Conservation (phyloP, 1,140 invertebrate species). For the Camponotus pennsylvanicus region DNA sequence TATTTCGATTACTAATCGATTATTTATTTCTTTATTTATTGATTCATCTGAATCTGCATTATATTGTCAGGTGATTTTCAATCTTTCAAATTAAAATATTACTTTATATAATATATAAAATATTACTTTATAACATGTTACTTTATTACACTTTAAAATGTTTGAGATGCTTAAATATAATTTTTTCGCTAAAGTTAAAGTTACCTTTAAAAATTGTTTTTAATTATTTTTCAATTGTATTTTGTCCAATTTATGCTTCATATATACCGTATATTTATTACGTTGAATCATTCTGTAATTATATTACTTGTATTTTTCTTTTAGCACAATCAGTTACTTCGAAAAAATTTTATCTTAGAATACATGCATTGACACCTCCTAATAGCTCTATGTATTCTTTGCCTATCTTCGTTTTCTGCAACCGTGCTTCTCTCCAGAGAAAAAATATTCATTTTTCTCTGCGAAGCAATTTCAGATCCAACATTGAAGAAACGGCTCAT, state of each 20-base stretch:
- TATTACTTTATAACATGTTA: not conserved
- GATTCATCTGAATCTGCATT: no score
- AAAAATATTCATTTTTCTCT: slow-evolving; percentile 30
- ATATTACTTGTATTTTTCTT: not conserved
- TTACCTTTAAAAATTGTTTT: not conserved
- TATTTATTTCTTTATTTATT: no score
- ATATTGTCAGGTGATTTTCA: no score
- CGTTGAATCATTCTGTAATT: not conserved
- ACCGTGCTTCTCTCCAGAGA: slow-evolving; percentile 20
- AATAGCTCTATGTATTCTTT: not conserved
- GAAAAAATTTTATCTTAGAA: not conserved
- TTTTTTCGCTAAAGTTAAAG: not conserved
- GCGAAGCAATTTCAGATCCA: slow-evolving; percentile 12
- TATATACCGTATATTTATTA: not conserved
- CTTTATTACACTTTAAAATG: no score
- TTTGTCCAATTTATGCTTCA: no score
- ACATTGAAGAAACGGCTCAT: not conserved
- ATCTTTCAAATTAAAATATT: no score
- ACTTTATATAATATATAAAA: not conserved
- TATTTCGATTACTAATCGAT: no score
- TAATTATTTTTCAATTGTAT: not conserved
- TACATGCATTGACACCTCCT: not conserved
- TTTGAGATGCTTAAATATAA: not conserved
- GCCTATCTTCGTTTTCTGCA: slow-evolving; percentile 1
- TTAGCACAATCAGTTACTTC: not conserved